Conservation (phyloP, 2,113 vertebrate genomes). For the Protomyctophum bolini region DNA sequence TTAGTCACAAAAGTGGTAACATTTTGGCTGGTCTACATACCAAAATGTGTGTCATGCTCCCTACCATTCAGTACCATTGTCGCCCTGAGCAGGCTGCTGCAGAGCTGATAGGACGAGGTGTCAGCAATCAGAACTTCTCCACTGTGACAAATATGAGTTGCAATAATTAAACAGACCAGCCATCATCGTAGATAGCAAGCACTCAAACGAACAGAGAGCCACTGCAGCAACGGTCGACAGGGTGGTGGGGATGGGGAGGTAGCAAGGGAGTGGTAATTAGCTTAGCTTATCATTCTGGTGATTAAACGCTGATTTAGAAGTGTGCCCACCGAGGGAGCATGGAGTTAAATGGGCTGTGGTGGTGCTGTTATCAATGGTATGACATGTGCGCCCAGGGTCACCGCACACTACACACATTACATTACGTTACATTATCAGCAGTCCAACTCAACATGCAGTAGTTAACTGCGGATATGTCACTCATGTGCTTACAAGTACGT, state of each 20-base stretch:
- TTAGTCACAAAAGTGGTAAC: too few relatives aligned
- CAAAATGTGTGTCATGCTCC: background rate
- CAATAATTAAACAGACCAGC: slow-evolving; percentile 63
- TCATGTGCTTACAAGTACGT: too few relatives aligned
- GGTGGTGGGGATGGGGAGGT: slow-evolving; percentile 18
- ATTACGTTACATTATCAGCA: too few relatives aligned
- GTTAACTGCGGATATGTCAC: too few relatives aligned
- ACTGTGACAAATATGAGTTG: slow-evolving; percentile 30
- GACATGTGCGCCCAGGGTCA: slow-evolving; percentile 50
- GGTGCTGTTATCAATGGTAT: slow-evolving; percentile 41
- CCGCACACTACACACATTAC: slow-evolving; percentile 36
- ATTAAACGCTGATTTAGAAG: slow-evolving; percentile 72
- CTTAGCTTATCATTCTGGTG: slow-evolving; percentile 60
- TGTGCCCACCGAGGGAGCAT: slow-evolving; percentile 32
- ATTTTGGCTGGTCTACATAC: background rate
- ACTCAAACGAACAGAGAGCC: slow-evolving; percentile 27
- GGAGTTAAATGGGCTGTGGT: slow-evolving; percentile 54
- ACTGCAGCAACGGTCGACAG: slow-evolving; percentile 24
- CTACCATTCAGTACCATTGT: too few relatives aligned
- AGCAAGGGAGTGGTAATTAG: slow-evolving; percentile 59
- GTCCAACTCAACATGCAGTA: background rate
- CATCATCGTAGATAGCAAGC: slow-evolving; percentile 43
- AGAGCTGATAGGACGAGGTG: slow-evolving; percentile 11
- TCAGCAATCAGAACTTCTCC: slow-evolving; percentile 33
- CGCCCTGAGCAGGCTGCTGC: background rate